phyloP scores from a whole-genome alignment of 1,140 invertebrate species.

The Piezodorus guildinii region DNA sequence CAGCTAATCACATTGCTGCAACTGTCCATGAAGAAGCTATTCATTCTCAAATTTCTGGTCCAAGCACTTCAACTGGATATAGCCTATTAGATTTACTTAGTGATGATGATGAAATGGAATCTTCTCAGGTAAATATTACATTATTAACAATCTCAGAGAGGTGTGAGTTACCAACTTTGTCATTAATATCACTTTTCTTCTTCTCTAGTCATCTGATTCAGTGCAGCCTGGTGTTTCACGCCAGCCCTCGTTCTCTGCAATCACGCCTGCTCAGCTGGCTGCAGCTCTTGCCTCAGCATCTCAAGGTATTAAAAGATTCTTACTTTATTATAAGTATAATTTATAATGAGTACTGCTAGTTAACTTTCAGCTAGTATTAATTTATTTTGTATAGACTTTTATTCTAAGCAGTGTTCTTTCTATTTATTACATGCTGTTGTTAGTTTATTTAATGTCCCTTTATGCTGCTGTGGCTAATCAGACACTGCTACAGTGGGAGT shows the following conservation, averaged over 20 bases:
- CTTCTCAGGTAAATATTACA: slow-evolving; percentile 33
- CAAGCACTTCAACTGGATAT: slow-evolving; percentile 33
- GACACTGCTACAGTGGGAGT: no score
- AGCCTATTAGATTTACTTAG: slow-evolving; percentile 40
- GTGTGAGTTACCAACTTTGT: no score
- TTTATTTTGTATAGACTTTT: no score
- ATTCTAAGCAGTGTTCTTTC: no score
- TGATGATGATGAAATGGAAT: slow-evolving; percentile 47
- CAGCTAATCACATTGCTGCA: slow-evolving; percentile 39
- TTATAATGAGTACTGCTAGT: no score
- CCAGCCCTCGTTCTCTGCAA: slow-evolving; percentile 33
- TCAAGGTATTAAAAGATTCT: neutral
- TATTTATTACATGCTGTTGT: no score
- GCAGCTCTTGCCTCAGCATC: slow-evolving; percentile 38
- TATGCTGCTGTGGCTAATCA: no score
- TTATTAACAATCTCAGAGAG: no score
- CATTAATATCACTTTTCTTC: neutral
- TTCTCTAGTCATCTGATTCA: slow-evolving; percentile 34
- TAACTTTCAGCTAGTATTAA: no score
- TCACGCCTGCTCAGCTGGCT: slow-evolving; percentile 40
- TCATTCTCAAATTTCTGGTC: slow-evolving; percentile 21
- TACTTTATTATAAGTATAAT: no score
- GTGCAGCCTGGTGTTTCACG: slow-evolving; percentile 31
- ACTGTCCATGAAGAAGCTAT: slow-evolving; percentile 40
- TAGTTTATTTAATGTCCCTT: no score